A percentile compares a stretch with the other conserved stretches of the same genome.
phyloP scores from a whole-genome alignment of 2,888 invertebrate genomes.

The Apeira syringaria region DNA sequence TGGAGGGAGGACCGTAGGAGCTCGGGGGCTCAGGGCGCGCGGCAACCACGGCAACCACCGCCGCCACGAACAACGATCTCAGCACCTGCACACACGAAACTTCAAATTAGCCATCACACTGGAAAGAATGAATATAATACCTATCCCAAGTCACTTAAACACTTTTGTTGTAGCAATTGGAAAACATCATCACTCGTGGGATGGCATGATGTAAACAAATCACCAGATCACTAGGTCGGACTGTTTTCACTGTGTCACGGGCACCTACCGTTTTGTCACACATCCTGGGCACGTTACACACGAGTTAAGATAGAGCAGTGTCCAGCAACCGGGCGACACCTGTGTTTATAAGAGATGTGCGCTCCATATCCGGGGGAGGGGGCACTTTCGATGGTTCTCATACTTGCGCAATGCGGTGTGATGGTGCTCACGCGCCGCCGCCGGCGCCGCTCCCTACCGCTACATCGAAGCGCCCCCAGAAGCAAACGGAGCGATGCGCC shows the following conservation, averaged over 20 bases:
- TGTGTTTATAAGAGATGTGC: conserved; percentile 79
- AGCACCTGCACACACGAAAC: conserved; percentile 67
- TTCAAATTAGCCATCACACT: conserved; percentile 37
- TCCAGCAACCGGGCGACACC: conserved; percentile 71
- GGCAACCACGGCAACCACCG: conserved; percentile 64
- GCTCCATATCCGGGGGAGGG: conserved; percentile 78
- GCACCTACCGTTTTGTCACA: conserved; percentile 77
- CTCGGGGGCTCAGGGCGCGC: conserved; percentile 83
- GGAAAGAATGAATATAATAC: too few species aligned
- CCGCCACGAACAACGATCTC: conserved; percentile 69
- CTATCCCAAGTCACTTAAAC: conserved; percentile 17
- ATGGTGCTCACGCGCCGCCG: conserved; percentile 70
- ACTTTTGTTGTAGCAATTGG: conserved; percentile 9
- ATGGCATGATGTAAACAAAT: conserved; percentile 30
- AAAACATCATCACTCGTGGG: conserved; percentile 4
- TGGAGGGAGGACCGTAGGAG: conserved; percentile 84
- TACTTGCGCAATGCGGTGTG: conserved; percentile 68
- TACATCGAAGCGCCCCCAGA: conserved; percentile 25
- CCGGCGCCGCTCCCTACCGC: conserved; percentile 61
- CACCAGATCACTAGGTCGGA: conserved; percentile 56
- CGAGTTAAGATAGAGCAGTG: conserved; percentile 70
- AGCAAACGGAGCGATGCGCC: conserved; percentile 13
- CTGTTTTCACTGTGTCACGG: conserved; percentile 34
- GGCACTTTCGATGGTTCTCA: conserved; percentile 80
- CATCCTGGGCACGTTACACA: conserved; percentile 67